Percentiles rank a stretch among this genome's conserved stretches.
Evolutionary conservation across 2,113 vertebrate species (phyloP).

Genomic region (Lampris incognitus): DNA sequence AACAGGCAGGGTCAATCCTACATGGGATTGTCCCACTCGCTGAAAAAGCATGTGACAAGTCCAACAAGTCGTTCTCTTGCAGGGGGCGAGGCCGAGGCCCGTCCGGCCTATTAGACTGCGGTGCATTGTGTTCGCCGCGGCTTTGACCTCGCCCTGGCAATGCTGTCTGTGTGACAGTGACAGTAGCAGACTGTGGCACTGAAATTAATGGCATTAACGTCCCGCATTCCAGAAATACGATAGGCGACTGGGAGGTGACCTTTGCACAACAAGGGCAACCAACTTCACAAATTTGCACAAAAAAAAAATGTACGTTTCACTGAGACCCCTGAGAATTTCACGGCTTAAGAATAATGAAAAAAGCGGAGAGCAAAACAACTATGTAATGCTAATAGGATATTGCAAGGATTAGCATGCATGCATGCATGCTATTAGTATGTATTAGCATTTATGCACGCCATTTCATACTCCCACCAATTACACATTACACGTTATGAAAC

Average conservation of each 20-base stretch:
- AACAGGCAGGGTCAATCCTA: slow-evolving; percentile 75
- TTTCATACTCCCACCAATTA: too few species aligned
- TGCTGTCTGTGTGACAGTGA: slow-evolving; percentile 31
- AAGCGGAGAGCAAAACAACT: neutral
- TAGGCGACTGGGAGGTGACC: neutral
- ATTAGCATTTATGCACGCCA: too few species aligned
- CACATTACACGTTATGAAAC: too few species aligned
- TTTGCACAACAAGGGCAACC: neutral
- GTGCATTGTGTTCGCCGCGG: slow-evolving; percentile 71
- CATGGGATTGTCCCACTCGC: slow-evolving; percentile 71
- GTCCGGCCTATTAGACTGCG: slow-evolving; percentile 45
- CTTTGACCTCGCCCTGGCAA: slow-evolving; percentile 67
- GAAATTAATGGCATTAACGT: too few species aligned
- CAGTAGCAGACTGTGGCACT: slow-evolving; percentile 31
- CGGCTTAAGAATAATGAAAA: neutral
- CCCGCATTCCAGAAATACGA: slow-evolving; percentile 1
- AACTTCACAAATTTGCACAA: neutral
- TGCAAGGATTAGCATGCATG: too few species aligned
- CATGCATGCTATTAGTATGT: too few species aligned
- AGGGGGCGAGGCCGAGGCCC: slow-evolving; percentile 69
- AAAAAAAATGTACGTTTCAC: neutral
- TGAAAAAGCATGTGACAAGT: slow-evolving; percentile 73
- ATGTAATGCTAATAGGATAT: neutral
- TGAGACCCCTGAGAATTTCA: neutral
- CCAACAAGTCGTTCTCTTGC: slow-evolving; percentile 75